These are phyloP conservation scores for Pituophis catenifer DNA, from an alignment of 2,113 vertebrate genomes.

Conservation along the genomic window DNA sequence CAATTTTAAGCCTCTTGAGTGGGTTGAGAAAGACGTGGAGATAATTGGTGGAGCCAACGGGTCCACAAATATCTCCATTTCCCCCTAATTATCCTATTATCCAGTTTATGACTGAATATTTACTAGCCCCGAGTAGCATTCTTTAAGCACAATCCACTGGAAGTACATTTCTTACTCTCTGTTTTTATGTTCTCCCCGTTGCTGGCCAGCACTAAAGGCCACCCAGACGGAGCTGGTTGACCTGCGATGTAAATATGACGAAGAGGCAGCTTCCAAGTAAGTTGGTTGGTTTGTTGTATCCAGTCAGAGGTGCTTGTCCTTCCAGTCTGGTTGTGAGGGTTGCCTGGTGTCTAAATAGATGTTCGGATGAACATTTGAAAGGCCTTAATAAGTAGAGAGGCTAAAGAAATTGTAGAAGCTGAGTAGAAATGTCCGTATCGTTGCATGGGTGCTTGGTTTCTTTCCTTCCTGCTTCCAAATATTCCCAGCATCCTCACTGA, in stretches of 20 bases:
- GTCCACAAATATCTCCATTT: background rate
- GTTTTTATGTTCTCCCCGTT: background rate
- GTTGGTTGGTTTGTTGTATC: constrained; percentile 42
- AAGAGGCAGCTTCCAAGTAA: constrained; percentile 90
- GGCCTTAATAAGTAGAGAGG: background rate
- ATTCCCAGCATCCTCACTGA: background rate
- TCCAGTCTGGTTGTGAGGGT: background rate
- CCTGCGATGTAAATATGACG: constrained; percentile 90
- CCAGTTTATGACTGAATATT: background rate
- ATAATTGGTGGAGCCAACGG: background rate
- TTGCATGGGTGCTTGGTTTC: background rate
- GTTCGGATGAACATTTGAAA: background rate
- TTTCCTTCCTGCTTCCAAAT: background rate
- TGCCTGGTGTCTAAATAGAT: background rate
- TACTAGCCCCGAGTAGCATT: background rate
- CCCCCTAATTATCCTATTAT: background rate
- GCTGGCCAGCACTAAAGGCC: constrained; percentile 82
- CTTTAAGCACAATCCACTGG: background rate
- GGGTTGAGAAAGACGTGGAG: background rate
- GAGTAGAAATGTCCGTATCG: background rate
- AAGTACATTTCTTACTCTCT: constrained; percentile 13
- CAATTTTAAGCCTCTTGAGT: background rate
- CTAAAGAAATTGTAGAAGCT: background rate
- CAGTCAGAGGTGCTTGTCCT: background rate
- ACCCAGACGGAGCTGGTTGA: constrained; percentile 91